A percentile compares a stretch with the other conserved stretches of the same genome.
These are phyloP conservation scores for Hermatobates lingyangjiaoensis DNA, from an alignment of 1,140 invertebrate species.

Conservation along the genomic window DNA sequence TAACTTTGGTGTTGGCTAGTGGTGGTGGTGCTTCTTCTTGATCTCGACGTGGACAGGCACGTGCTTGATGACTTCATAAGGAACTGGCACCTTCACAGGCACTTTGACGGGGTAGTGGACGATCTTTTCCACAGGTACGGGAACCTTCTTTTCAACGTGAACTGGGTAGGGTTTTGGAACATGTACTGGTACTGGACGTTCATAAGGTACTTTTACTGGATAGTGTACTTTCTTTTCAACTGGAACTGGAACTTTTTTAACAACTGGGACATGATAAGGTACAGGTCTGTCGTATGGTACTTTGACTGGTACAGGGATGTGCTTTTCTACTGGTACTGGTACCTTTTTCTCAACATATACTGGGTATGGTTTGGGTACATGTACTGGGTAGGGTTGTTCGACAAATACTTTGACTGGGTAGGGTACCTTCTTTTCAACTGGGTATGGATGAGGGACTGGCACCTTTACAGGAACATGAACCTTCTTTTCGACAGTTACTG, in stretches of 20 bases:
- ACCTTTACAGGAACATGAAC: slow-evolving; percentile 31
- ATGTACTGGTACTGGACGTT: slow-evolving; percentile 2
- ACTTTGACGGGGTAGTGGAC: slow-evolving; percentile 1
- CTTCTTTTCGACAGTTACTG: slow-evolving; percentile 16
- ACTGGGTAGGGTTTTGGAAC: slow-evolving; percentile 3
- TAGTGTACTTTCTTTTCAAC: slow-evolving; percentile 5
- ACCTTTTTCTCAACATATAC: slow-evolving; percentile 5
- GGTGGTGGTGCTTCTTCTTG: neutral
- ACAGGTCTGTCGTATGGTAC: slow-evolving; percentile 6
- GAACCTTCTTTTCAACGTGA: slow-evolving; percentile 5
- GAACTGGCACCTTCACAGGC: neutral
- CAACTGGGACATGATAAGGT: neutral
- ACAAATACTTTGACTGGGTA: slow-evolving; percentile 21
- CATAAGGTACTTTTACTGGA: slow-evolving; percentile 3
- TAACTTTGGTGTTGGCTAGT: no score
- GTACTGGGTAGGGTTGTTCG: slow-evolving; percentile 4
- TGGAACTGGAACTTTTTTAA: slow-evolving; percentile 1
- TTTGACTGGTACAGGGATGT: slow-evolving; percentile 8
- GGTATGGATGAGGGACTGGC: slow-evolving; percentile 41
- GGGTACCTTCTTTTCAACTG: slow-evolving; percentile 31
- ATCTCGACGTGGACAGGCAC: neutral
- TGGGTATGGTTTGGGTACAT: slow-evolving; percentile 6
- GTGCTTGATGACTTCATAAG: neutral
- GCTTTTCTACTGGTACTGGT: slow-evolving; percentile 7
- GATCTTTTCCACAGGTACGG: slow-evolving; percentile 3